Evolutionary conservation across 2,113 vertebrate species (phyloP), one percentile per base, ranked within the genome.

Genomic region (Mesoclemmys tuberculata): DNA sequence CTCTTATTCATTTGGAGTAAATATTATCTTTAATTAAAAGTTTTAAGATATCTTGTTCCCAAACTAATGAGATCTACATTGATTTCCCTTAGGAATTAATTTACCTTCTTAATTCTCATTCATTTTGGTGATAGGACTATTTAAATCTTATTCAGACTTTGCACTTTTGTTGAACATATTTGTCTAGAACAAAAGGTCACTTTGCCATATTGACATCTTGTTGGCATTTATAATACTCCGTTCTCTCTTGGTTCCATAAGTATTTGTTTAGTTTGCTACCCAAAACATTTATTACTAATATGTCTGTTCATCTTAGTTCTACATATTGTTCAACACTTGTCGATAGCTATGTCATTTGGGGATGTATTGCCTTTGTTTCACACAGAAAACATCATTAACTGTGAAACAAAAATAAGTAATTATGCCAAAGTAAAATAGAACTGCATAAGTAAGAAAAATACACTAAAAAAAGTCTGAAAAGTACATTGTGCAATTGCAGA

Each of bases 1-100:
- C 95, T 96, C 96, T 97, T 96, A 98, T 98, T 98, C 98, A 96
- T 98, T 98, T 96, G 97, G 97, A 94, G 98, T 98, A 98, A 98
- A 98, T 98, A 98, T 98, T 98, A 98, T 97, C 97, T 98, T 98
- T 98, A 98, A 98, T 98, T 98, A 98, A 98, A 98, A 98, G 98
- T 98, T 98, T 97, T 98, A 98, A 98, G 98, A 97, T 98, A 88
- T 96, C 95, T 97, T 98, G 97, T 98, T 98, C 96, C 96, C 94
- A 93, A 97, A 95, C 97, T 98, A 98, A 98, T 98, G 98, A 98
- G 98, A 98, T 98, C 96, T 98, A 97, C 95, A 94, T 96, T 97
- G 97, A 98, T 98, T 98, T 98, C 98, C 98, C 98, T 96, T 93
- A 97, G 98, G 98, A 98, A 98, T 98, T 98, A 98, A 98, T 98